phyloP scores from a whole-genome alignment of 2,888 invertebrate species.

The Platycnemis pennipes region DNA sequence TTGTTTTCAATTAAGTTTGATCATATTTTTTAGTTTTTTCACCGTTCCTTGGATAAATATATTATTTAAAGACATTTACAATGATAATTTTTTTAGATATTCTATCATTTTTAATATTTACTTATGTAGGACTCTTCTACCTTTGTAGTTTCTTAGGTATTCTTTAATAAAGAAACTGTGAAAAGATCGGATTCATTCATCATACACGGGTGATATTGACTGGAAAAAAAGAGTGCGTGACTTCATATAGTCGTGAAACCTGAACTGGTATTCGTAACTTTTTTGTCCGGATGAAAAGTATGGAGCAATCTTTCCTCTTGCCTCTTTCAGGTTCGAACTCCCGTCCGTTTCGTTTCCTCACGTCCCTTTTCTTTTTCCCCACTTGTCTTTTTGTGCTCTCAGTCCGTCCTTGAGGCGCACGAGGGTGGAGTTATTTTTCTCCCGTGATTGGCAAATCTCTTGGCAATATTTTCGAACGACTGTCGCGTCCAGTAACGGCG shows the following conservation, averaged over 20 bases:
- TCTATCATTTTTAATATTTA: too few relatives aligned
- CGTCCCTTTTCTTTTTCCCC: background rate
- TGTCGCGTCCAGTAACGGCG: background rate
- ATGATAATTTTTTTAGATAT: too few relatives aligned
- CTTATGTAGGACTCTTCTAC: too few relatives aligned
- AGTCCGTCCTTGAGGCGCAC: background rate
- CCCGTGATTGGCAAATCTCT: background rate
- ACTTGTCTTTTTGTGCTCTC: background rate
- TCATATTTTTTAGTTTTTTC: too few relatives aligned
- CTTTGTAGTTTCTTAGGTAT: too few relatives aligned
- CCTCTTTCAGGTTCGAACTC: background rate
- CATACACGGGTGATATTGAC: background rate
- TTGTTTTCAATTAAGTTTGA: too few relatives aligned
- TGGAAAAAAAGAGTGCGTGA: background rate
- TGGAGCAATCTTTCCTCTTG: background rate
- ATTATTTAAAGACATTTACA: too few relatives aligned
- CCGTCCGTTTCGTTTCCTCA: background rate
- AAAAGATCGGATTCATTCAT: background rate
- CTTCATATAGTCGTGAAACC: background rate
- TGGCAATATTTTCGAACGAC: background rate
- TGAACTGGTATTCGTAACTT: background rate
- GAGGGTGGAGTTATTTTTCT: background rate
- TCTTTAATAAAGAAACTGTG: too few relatives aligned
- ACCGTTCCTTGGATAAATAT: too few relatives aligned
- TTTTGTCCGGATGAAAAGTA: background rate